Base-by-base conservation (phyloP, 2,888 invertebrate species). In the Ypsolopha sequella region DNA sequence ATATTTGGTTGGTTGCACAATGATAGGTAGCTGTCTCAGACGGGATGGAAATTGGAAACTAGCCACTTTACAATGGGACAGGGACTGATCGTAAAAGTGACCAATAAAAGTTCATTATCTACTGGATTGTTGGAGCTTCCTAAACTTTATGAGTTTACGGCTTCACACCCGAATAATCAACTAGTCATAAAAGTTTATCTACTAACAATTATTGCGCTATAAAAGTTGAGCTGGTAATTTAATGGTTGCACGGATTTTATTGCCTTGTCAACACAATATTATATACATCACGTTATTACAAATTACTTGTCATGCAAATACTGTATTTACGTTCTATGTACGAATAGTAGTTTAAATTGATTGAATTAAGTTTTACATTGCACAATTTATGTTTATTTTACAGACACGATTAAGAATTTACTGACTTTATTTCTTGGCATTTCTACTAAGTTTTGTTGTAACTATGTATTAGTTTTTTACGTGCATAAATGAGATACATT, bases 21-120 rank as follows among this genome's bases (percentile, higher is more conserved):
- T 24, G 24, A 24, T 24, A 24, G 24, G 24, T 24, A 24, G 24
- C 24, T 24, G 24, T 24, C 24, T 24, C 24, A 24, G 24, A 24
- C 24, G 24, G 24, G 24, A 24, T 24, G 24, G 24, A 24, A 24
- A 24, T 4, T 24, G 24, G 24, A 24, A 24, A 24, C 24, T 39
- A n/a, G 11, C 48, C 14, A 34, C 49, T 49, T 41, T 49, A 49
- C 49, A 24, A 50, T 13, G 11, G 43, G 24, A 70, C 70, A 63
- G 86, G 82, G 86, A 76, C 68, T 61, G 69, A 61, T 73, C 55
- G 76, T 85, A 85, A 84, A 84, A 77, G 77, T 87, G 87, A 86
- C 87, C 87, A 86, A 86, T 87, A 87, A 87, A 87, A 85, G 73
- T 82, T 80, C 84, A 87, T 87, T 85, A 85, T 80, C 79, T 78